Percentiles rank a stretch among this genome's conserved stretches.
These are phyloP conservation scores for Octomys mimax DNA, from an alignment of 2,797 vertebrate species.

Conservation along the genomic window DNA sequence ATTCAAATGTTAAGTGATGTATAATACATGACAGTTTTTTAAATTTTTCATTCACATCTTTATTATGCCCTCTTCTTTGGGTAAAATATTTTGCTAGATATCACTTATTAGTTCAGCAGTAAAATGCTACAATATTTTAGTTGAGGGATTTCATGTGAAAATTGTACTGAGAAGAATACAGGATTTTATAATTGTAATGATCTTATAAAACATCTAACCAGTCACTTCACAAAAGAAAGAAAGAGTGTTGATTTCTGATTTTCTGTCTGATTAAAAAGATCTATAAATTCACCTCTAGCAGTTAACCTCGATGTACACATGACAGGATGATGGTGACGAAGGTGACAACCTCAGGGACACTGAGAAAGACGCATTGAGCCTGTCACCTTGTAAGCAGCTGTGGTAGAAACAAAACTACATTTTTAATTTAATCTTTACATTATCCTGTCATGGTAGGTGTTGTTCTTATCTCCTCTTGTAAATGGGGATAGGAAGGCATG, in stretches of 20 bases:
- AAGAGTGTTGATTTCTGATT: neutral
- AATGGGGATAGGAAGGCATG: neutral
- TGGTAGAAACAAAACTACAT: neutral
- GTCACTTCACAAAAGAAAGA: neutral
- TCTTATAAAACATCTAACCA: neutral
- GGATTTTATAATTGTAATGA: neutral
- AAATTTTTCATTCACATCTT: neutral
- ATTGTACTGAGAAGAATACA: neutral
- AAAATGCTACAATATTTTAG: neutral
- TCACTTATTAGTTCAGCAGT: neutral
- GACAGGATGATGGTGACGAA: neutral
- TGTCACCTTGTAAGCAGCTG: neutral
- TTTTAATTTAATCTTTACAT: neutral
- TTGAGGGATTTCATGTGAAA: conserved; percentile 35
- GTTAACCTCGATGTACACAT: neutral
- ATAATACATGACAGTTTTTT: neutral
- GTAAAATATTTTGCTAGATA: neutral
- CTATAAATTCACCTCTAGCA: neutral
- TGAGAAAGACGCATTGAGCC: neutral
- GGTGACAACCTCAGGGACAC: neutral
- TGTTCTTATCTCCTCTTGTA: neutral
- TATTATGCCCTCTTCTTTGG: neutral
- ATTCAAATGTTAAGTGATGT: neutral
- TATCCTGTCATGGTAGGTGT: neutral
- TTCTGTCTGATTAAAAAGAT: neutral